Evolutionary conservation across 30 jellyfish, hydroid and myxozoan genomes (phyloP), one percentile per base, ranked within the genome.

Genomic region (Sanderia malayensis): DNA sequence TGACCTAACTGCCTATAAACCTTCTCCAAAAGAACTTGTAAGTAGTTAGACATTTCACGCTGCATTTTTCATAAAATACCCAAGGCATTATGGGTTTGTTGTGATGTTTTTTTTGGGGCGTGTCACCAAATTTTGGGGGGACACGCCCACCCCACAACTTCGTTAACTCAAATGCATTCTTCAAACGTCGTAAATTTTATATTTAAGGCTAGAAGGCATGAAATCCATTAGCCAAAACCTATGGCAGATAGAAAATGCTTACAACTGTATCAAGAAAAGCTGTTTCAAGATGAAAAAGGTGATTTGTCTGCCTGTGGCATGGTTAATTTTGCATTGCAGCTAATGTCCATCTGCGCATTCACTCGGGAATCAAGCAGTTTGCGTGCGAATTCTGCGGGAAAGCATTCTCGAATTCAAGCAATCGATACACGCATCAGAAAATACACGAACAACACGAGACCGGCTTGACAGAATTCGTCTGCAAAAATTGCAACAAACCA

Each of bases 161-260:
- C n/a, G n/a, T n/a, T n/a, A n/a, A n/a, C n/a, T n/a, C n/a, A n/a
- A n/a, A n/a, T n/a, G n/a, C n/a, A n/a, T n/a, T n/a, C n/a, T n/a
- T n/a, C n/a, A n/a, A n/a, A n/a, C n/a, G n/a, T n/a, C n/a, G n/a
- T n/a, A n/a, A n/a, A n/a, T n/a, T n/a, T n/a, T n/a, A n/a, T n/a
- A n/a, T n/a, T n/a, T n/a, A 21, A 85, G 96, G 76, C 65, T 7
- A 73, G 92, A 58, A 76, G 86, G 18, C 96, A 76, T 53, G 72
- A 85, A 27, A 81, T 85, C 21, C 96, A 85, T 41, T 32, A 76
- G 44, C 96, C 96, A 57, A 85, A 85, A 53, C 82, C 77, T 22
- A 58, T 74, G 32, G 68, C 85, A 23, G 95, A 83, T 31, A 83
- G 95, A 49, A 64, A 2, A 47, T 66, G 66, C 52, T 58, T 78